Conservation (phyloP, 2,888 invertebrate species). For the Odiellus spinosus region DNA sequence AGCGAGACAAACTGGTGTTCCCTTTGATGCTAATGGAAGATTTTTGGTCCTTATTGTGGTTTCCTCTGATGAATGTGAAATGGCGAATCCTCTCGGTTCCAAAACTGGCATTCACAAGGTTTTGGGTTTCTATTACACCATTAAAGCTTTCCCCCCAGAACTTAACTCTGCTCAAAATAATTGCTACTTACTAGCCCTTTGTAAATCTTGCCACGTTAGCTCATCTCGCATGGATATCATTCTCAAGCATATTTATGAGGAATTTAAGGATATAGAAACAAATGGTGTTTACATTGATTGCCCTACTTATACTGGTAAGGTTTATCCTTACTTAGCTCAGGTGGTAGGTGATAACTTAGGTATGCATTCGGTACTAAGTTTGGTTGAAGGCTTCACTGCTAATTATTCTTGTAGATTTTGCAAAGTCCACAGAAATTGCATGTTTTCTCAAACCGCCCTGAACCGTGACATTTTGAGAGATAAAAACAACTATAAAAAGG, state of each 20-base stretch:
- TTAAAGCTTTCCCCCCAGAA: slow-evolving; percentile 2
- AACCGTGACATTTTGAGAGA: no score
- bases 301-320: neutral
- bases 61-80: slow-evolving; percentile 6
- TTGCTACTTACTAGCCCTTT: neutral
- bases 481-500: no score
- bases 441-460: no score
- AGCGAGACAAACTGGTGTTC: neutral
- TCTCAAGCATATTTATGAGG: neutral
- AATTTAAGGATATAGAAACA: neutral
- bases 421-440: neutral
- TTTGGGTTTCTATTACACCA: slow-evolving; percentile 5
- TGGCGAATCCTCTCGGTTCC: slow-evolving; percentile 4
- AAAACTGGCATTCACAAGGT: slow-evolving; percentile 5
- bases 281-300: neutral
- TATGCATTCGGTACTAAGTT: neutral
- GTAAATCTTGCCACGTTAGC: neutral
- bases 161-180: slow-evolving; percentile 1
- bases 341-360: neutral
- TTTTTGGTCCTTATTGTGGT: neutral
- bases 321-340: neutral
- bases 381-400: neutral
- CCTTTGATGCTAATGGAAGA: neutral
- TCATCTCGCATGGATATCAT: neutral
- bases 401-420: neutral